Evolutionary conservation across 2,113 vertebrate species (phyloP), one percentile per base, ranked within the genome.

Genomic region (Cynoglossus semilaevis): DNA sequence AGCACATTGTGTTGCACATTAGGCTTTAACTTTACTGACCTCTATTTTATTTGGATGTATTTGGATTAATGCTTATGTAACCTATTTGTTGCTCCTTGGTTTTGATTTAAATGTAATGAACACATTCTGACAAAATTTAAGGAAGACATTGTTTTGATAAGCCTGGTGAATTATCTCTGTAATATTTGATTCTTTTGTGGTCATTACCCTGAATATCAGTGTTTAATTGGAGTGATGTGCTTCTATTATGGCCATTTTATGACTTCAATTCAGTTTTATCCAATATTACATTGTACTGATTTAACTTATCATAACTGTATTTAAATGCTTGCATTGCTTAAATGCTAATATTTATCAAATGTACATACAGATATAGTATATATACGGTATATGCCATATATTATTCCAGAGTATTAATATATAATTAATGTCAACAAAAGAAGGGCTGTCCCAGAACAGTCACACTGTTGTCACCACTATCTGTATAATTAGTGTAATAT

Each of bases 261-360:
- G 12, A 70, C 41, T 64, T 34, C 47, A 63, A 34, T n/a, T n/a
- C n/a, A 68, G 5, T 67, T 17, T 64, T 22, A 74, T 52, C 70
- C 19, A 54, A 68, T 74, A n/a, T n/a, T n/a, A n/a, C n/a, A n/a
- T n/a, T n/a, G 76, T 79, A 85, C 76, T 85, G 80, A 79, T 70
- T n/a, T 1, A 11, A 18, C 76, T 51, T 74, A 50, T 3, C 71
- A 63, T 37, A 54, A 51, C 8, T 51, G 14, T 76, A 74, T 85
- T 73, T 65, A 52, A 70, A 62, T 66, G 58, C 64, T 70, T 77
- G 51, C 56, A 36, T 64, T 70, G 61, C 56, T 45, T 49, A 59
- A 67, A 69, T 69, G 34, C 54, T 48, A 35, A 57, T 2, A 3
- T 68, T 76, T 63, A 58, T 29, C 49, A 38, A 49, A 43, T 43